A percentile compares a stretch with the other conserved stretches of the same genome.
Conservation (phyloP, 1,140 invertebrate species). For the Atta cephalotes region DNA sequence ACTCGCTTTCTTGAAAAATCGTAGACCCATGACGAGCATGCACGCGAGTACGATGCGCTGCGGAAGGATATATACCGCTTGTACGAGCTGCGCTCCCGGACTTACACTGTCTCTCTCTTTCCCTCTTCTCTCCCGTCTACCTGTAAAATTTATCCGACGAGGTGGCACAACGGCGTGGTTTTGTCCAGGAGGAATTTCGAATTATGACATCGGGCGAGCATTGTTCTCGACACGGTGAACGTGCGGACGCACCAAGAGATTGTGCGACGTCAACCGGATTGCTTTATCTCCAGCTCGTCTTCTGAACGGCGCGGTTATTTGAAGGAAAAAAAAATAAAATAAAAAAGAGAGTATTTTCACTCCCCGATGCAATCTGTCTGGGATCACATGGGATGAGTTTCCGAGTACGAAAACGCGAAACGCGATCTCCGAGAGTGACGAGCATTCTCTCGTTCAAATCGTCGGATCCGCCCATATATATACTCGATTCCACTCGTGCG, state of each 20-base stretch:
- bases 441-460: conserved; percentile 14
- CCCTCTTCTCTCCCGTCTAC: background rate
- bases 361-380: conserved; percentile 52
- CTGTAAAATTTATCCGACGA: conserved; percentile 58
- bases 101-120: background rate
- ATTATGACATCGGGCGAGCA: conserved; percentile 58
- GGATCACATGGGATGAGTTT: conserved; percentile 56
- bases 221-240: conserved; percentile 40
- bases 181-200: conserved; percentile 50
- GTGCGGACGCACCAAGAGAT: conserved; percentile 37
- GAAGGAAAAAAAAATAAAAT: background rate
- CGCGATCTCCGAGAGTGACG: conserved; percentile 46
- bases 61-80: conserved; percentile 30
- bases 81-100: conserved; percentile 6
- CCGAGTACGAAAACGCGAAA: conserved; percentile 53
- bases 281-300: conserved; percentile 50
- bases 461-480: conserved; percentile 25
- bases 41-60: conserved; percentile 38
- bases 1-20: conserved; percentile 53
- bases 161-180: conserved; percentile 15
- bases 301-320: conserved; percentile 41
- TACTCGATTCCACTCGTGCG: conserved; percentile 33
- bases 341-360: conserved; percentile 11
- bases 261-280: conserved; percentile 53
- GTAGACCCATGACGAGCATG: conserved; percentile 61